A percentile compares a stretch with the other conserved stretches of the same genome.
Evolutionary conservation across 2,888 invertebrate species (phyloP).

Genomic region (Exocentrus adspersus): DNA sequence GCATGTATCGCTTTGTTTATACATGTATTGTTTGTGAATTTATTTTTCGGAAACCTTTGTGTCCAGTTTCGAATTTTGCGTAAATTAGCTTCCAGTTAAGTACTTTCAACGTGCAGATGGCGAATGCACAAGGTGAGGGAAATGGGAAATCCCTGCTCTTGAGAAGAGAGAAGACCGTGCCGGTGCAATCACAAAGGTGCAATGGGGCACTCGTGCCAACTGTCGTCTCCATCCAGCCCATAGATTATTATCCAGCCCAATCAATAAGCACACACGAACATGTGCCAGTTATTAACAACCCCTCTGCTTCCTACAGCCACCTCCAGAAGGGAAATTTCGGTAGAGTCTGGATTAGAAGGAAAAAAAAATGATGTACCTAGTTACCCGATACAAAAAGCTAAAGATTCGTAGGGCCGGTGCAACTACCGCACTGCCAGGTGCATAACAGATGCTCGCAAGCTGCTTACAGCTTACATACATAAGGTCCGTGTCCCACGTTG

Average conservation of each 20-base stretch:
- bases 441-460: conserved; percentile 21
- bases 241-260: too few relatives aligned
- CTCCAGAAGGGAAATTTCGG: too few relatives aligned
- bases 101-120: conserved; percentile 9
- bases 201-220: conserved; percentile 21
- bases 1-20: neutral
- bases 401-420: neutral
- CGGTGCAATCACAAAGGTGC: too few relatives aligned
- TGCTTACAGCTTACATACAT: too few relatives aligned
- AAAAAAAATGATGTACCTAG: too few relatives aligned
- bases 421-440: conserved; percentile 6
- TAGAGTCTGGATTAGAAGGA: too few relatives aligned
- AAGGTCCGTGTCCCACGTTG: too few relatives aligned
- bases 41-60: too few relatives aligned
- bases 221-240: conserved; percentile 10
- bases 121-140: conserved; percentile 19
- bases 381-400: neutral
- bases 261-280: conserved; percentile 20
- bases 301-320: neutral
- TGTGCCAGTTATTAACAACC: conserved; percentile 20
- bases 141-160: conserved; percentile 26
- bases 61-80: too few relatives aligned
- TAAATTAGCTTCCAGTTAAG: conserved; percentile 2
- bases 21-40: neutral
- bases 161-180: too few relatives aligned